These are phyloP conservation scores for Erebia palarica DNA, from an alignment of 2,888 invertebrate genomes.

Conservation along the genomic window DNA sequence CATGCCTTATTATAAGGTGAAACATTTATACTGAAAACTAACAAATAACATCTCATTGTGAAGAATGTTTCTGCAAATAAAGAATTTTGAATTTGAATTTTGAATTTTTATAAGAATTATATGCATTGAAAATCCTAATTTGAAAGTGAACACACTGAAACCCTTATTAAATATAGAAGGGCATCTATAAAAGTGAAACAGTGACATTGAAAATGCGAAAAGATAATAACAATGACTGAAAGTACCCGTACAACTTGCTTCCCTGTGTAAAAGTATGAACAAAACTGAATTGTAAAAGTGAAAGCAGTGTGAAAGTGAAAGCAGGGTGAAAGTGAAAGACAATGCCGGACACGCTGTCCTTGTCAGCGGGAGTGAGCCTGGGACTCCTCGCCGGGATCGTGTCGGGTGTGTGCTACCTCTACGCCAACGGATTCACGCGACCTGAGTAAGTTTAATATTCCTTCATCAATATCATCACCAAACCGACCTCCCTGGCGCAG, in stretches of 20 bases:
- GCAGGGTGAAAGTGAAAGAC: slow-evolving; percentile 31
- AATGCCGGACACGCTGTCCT: slow-evolving; percentile 82
- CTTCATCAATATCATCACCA: not conserved
- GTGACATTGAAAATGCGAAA: not conserved
- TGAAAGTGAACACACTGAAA: no score
- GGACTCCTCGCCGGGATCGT: slow-evolving; percentile 86
- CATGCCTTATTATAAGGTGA: no score
- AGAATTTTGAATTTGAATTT: no score
- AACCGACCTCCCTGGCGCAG: no score
- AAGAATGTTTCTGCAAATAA: no score
- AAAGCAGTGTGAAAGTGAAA: slow-evolving; percentile 3
- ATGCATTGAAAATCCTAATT: no score
- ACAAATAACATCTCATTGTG: no score
- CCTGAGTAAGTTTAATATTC: slow-evolving; percentile 73
- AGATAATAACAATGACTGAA: not conserved
- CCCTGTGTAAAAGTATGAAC: not conserved
- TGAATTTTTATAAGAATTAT: no score
- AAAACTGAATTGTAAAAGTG: not conserved
- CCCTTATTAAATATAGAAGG: not conserved
- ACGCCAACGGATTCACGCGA: slow-evolving; percentile 79
- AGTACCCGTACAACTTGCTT: not conserved
- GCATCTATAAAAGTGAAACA: not conserved
- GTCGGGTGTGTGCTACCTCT: slow-evolving; percentile 86
- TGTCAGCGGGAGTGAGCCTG: slow-evolving; percentile 84
- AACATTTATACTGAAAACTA: no score